Base-by-base conservation (phyloP, 2,797 vertebrate species). In the Orientallactaga sibirica region DNA sequence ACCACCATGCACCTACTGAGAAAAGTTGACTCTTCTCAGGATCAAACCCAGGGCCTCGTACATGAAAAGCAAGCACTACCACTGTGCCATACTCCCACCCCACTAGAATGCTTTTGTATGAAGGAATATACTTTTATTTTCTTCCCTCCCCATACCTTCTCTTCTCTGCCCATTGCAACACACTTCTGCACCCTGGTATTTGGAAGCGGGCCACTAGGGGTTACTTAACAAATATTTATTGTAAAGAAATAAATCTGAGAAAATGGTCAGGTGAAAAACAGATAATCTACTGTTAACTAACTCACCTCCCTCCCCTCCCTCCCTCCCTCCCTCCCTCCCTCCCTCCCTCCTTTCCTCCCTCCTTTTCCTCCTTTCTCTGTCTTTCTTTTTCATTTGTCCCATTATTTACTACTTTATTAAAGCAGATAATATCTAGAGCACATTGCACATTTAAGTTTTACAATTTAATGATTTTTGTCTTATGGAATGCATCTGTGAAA, bases 361-460 rank as follows among this genome's bases (percentile, higher is more conserved):
- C n/a, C n/a, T n/a, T n/a, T n/a, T n/a, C n/a, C n/a, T n/a, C n/a
- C n/a, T 10, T 37, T 68, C 27, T 11, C 3, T 62, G 24, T 27
- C 27, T 86, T 19, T 29, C 25, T 41, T 68, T 19, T 27, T 9
- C 25, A 20, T 55, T 43, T 66, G 4, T 22, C 11, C 55, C 55
- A 14, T 33, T 55, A 68, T 48, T 48, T 14, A 20, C 29, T 71
- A 48, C 6, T 64, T 87, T 76, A 86, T 71, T 33, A 15, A 80
- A 82, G 58, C 24, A 88, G 80, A 61, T 48, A 48, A 37, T 79
- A 8, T 58, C 2, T 48, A 7, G 9, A 71, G 52, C 19, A 61
- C 58, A 33, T 79, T 58, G 4, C 15, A 90, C 27, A 88, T 79
- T 90, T 90, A 86, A 90, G 61, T 58, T 43, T 25, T 68, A 16